A percentile compares a stretch with the other conserved stretches of the same genome.
Conservation (phyloP, 2,797 vertebrate species). For the Siniperca undulata region DNA sequence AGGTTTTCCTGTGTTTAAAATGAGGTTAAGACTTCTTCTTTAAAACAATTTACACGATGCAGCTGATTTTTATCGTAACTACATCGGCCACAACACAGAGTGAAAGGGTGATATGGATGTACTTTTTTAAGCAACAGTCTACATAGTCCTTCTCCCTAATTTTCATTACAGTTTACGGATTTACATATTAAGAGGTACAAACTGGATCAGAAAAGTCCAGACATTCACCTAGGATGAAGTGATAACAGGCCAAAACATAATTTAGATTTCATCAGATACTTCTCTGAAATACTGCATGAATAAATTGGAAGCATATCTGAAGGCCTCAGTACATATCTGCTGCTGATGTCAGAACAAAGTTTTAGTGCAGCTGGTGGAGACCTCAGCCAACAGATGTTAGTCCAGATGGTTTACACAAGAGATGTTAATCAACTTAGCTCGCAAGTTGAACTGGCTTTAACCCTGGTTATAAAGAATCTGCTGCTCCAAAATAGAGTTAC, state of each 20-base stretch:
- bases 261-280: constrained; percentile 12
- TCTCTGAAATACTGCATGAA: constrained; percentile 26
- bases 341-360: constrained; percentile 53
- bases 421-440: constrained; percentile 77
- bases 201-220: not conserved
- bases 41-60: not conserved
- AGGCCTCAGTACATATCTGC: constrained; percentile 1
- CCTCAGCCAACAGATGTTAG: constrained; percentile 71
- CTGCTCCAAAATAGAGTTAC: constrained; percentile 54
- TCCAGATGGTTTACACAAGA: constrained; percentile 78
- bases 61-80: not conserved
- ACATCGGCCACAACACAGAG: not conserved
- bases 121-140: not conserved
- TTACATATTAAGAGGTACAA: not conserved
- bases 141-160: not conserved
- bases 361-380: constrained; percentile 63
- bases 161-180: not conserved
- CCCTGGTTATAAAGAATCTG: constrained; percentile 64
- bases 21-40: not conserved
- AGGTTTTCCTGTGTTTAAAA: constrained; percentile 26
- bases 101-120: not conserved
- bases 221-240: not conserved
- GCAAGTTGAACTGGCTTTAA: constrained; percentile 67
- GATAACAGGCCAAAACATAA: not conserved
- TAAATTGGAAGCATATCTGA: constrained; percentile 4